Percentiles rank a stretch among this genome's conserved stretches.
Conservation (phyloP, 2,113 vertebrate genomes). For the Orientallactaga bullata region DNA sequence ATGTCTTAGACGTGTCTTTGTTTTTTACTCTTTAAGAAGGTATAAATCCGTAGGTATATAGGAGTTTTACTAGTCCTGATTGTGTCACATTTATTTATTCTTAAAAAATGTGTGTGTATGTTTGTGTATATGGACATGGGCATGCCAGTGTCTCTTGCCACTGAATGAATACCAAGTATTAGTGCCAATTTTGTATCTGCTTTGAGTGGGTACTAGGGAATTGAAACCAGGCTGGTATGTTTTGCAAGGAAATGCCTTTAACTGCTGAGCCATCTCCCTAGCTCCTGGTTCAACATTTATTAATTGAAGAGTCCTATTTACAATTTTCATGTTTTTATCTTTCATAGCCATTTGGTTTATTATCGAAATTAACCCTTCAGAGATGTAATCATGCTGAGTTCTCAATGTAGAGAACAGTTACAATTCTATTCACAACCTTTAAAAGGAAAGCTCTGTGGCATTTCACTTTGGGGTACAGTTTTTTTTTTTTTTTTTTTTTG, state of each 20-base stretch:
- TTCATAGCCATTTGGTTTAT: conserved; percentile 17
- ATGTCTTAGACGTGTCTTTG: not conserved
- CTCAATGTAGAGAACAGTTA: not conserved
- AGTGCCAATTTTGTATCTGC: too few relatives aligned
- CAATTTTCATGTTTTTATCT: conserved; percentile 13
- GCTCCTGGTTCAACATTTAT: not conserved
- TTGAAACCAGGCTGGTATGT: too few relatives aligned
- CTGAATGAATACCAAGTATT: too few relatives aligned
- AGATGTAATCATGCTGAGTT: not conserved
- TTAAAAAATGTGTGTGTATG: too few relatives aligned
- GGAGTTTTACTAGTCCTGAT: not conserved
- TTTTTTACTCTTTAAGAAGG: not conserved
- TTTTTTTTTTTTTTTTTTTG: too few relatives aligned
- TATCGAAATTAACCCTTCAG: conserved; percentile 40
- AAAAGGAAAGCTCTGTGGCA: not conserved
- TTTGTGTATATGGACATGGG: too few relatives aligned
- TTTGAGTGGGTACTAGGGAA: too few relatives aligned
- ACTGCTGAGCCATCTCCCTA: too few relatives aligned
- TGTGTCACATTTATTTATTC: not conserved
- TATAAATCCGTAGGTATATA: not conserved
- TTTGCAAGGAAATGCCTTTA: too few relatives aligned
- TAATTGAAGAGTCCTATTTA: not conserved
- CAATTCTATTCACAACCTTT: conserved; percentile 13
- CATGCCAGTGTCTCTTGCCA: too few relatives aligned
- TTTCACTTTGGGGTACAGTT: conserved; percentile 15